Conservation (phyloP, 1,140 invertebrate species). For the Aleiodes sp. region DNA sequence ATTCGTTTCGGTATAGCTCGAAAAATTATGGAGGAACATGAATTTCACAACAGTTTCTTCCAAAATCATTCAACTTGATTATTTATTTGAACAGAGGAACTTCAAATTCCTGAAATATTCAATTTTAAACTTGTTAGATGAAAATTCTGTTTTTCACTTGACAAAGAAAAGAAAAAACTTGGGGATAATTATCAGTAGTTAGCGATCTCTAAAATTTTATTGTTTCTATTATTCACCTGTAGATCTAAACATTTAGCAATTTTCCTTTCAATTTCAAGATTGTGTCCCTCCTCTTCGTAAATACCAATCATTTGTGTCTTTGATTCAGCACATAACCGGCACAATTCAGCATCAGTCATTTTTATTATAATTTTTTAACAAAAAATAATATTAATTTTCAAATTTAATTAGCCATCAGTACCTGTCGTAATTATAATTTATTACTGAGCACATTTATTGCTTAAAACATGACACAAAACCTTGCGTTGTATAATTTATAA, state of each 20-base stretch:
- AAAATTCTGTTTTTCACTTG: too few relatives aligned
- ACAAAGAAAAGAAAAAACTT: too few relatives aligned
- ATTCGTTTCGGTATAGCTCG: too few relatives aligned
- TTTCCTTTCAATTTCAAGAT: slow-evolving; percentile 60
- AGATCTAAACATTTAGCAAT: slow-evolving; percentile 66
- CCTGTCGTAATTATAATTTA: neutral
- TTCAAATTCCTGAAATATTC: too few relatives aligned
- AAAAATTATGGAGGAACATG: too few relatives aligned
- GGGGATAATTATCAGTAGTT: neutral
- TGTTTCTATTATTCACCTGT: slow-evolving; percentile 52
- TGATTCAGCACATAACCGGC: slow-evolving; percentile 67
- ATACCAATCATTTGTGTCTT: slow-evolving; percentile 62
- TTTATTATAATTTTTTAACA: neutral
- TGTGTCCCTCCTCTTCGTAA: slow-evolving; percentile 63
- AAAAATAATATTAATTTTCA: neutral
- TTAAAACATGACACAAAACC: neutral
- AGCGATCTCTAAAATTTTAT: neutral
- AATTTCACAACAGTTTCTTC: too few relatives aligned
- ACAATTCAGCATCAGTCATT: slow-evolving; percentile 59
- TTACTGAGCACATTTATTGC: neutral
- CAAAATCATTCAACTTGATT: neutral
- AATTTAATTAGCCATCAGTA: neutral
- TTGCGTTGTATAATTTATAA: slow-evolving; percentile 18
- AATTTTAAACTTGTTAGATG: too few relatives aligned
- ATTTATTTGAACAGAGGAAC: too few relatives aligned